These are phyloP conservation scores for Diabrotica balteata DNA, from an alignment of 2,888 invertebrate species.

Conservation along the genomic window DNA sequence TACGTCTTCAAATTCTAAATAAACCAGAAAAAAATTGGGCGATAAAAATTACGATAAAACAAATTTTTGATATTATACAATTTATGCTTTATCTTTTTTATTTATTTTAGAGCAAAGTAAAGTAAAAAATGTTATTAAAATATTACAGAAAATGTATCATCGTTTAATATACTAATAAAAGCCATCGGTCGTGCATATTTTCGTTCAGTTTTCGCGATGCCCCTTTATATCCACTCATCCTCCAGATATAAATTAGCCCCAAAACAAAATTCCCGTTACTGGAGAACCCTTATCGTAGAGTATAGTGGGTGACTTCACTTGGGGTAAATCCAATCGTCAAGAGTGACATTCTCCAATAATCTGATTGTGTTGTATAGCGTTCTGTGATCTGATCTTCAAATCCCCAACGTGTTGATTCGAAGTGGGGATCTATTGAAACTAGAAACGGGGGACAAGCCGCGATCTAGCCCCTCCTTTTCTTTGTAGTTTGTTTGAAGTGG, in stretches of 20 bases:
- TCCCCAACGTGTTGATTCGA: constrained; percentile 41
- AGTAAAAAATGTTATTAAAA: too few relatives aligned
- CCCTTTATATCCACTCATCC: constrained; percentile 1
- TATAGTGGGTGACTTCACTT: constrained; percentile 11
- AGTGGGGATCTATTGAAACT: constrained; percentile 35
- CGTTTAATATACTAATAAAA: too few relatives aligned
- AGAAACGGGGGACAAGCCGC: constrained; percentile 28
- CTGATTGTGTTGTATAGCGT: constrained; percentile 34
- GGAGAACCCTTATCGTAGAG: constrained; percentile 1
- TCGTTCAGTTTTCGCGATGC: background rate
- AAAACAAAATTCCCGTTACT: constrained; percentile 6
- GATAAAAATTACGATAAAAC: too few relatives aligned
- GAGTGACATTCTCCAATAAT: constrained; percentile 40
- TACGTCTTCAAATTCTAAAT: too few relatives aligned
- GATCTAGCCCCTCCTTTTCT: constrained; percentile 40
- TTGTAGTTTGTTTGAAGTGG: constrained; percentile 39
- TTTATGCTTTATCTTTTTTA: too few relatives aligned
- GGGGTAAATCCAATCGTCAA: constrained; percentile 33
- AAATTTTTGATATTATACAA: too few relatives aligned
- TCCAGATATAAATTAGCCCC: background rate
- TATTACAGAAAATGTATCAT: too few relatives aligned
- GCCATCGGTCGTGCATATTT: too few relatives aligned
- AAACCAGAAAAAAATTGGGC: too few relatives aligned
- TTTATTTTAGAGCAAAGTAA: too few relatives aligned
- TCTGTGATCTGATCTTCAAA: constrained; percentile 29